A percentile compares a stretch with the other conserved stretches of the same genome.
Conservation (phyloP, 2,113 vertebrate species). For the Lophius piscatorius region DNA sequence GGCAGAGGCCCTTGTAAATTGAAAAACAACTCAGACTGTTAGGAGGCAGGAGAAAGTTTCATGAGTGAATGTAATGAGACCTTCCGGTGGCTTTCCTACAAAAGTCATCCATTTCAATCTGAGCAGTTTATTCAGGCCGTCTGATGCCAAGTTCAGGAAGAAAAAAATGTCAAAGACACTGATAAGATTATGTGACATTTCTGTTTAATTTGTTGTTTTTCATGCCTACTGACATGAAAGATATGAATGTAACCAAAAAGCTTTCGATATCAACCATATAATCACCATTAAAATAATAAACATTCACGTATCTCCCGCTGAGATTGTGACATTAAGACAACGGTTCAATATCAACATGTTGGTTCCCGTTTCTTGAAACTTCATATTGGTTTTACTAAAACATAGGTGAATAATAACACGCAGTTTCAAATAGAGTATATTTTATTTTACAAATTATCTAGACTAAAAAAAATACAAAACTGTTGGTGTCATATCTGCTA, state of each 20-base stretch:
- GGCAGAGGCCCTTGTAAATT: conserved; percentile 42
- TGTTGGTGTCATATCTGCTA: neutral
- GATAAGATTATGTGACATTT: conserved; percentile 55
- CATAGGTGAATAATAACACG: neutral
- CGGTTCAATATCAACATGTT: neutral
- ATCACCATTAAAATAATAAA: conserved; percentile 6
- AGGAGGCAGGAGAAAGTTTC: conserved; percentile 13
- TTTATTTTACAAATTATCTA: neutral
- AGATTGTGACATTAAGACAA: conserved; percentile 16
- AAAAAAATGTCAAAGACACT: conserved; percentile 37
- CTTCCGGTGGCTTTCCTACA: conserved; percentile 50
- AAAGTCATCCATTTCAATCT: conserved; percentile 73
- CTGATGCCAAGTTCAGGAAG: conserved; percentile 37
- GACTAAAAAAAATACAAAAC: neutral
- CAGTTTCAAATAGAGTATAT: conserved; percentile 7
- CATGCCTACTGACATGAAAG: too few relatives aligned
- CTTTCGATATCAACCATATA: conserved; percentile 28
- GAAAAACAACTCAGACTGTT: conserved; percentile 49
- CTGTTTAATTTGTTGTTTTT: too few relatives aligned
- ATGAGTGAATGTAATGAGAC: conserved; percentile 51
- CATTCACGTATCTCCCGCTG: conserved; percentile 15
- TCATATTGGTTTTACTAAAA: neutral
- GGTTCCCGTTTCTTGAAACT: neutral
- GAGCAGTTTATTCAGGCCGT: conserved; percentile 60
- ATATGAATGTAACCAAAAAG: conserved; percentile 22